phyloP scores from a whole-genome alignment of 2,888 invertebrate species.

The Drosophila yooni region DNA sequence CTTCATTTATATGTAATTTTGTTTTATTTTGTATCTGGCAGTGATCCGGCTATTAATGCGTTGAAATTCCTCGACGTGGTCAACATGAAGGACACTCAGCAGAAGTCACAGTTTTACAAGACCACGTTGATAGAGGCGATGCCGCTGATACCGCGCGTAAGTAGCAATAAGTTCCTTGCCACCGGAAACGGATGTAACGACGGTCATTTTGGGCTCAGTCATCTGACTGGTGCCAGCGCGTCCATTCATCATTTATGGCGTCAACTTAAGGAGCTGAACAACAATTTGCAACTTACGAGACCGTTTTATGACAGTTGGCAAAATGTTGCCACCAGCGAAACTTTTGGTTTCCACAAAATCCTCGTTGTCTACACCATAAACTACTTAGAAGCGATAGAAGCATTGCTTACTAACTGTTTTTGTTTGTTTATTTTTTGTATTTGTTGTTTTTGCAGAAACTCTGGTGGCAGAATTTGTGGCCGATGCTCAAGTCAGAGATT shows the following conservation, averaged over 20 bases:
- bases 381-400: background rate
- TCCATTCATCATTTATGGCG: conserved; percentile 71
- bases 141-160: conserved; percentile 95
- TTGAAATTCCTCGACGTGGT: conserved; percentile 97
- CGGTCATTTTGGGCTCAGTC: conserved; percentile 23
- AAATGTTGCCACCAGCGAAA: conserved; percentile 36
- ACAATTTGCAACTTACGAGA: conserved; percentile 72
- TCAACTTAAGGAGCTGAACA: conserved; percentile 48
- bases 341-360: conserved; percentile 29
- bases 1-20: conserved; percentile 30
- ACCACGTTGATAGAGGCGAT: conserved; percentile 94
- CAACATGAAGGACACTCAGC: conserved; percentile 94
- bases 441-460: conserved; percentile 90
- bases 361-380: background rate
- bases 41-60: conserved; percentile 95
- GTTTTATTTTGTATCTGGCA: conserved; percentile 81
- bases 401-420: background rate
- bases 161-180: conserved; percentile 35
- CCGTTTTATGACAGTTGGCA: conserved; percentile 63
- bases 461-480: conserved; percentile 97
- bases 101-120: conserved; percentile 95
- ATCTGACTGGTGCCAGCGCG: conserved; percentile 24
- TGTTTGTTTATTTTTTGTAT: too few relatives aligned
- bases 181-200: conserved; percentile 51
- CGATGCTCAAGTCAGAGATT: conserved; percentile 93